Evolutionary conservation across 2,888 invertebrate genomes (phyloP).

Genomic region (Odontomyia ornata): DNA sequence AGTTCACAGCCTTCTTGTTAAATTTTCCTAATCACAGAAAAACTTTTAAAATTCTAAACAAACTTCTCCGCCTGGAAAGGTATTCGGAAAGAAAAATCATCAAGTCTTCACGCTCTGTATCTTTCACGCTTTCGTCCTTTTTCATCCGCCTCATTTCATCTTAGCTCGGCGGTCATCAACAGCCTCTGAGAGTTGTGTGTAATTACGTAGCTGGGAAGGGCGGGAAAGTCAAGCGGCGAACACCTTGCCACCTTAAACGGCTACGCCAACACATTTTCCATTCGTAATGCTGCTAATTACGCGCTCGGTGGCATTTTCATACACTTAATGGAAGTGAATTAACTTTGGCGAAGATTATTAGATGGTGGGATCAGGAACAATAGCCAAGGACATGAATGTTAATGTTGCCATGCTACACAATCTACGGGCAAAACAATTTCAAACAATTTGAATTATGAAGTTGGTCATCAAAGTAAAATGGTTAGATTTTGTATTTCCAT

Average conservation of each 20-base stretch:
- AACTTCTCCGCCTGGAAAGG: not conserved
- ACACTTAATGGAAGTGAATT: conserved; percentile 22
- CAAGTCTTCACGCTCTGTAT: too few relatives aligned
- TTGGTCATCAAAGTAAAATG: conserved; percentile 19
- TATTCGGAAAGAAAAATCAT: not conserved
- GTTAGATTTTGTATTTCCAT: too few relatives aligned
- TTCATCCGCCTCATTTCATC: not conserved
- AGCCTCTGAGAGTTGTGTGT: too few relatives aligned
- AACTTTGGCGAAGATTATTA: conserved; percentile 24
- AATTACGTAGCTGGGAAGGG: not conserved
- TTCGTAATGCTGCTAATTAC: conserved; percentile 29
- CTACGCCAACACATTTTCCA: conserved; percentile 18
- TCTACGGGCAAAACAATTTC: not conserved
- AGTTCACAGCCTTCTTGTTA: not conserved
- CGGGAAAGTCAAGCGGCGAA: not conserved
- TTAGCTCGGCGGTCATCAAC: too few relatives aligned
- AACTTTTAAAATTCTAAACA: not conserved
- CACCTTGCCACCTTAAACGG: not conserved
- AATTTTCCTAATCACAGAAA: conserved; percentile 9
- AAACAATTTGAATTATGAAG: conserved; percentile 22
- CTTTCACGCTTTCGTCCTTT: not conserved
- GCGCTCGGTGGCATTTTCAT: conserved; percentile 25
- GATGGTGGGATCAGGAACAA: not conserved
- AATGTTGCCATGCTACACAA: not conserved
- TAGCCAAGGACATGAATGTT: not conserved